Evolutionary conservation across 2,888 invertebrate genomes (phyloP), one percentile per base, ranked within the genome.

Genomic region (Allolobophora icterica): DNA sequence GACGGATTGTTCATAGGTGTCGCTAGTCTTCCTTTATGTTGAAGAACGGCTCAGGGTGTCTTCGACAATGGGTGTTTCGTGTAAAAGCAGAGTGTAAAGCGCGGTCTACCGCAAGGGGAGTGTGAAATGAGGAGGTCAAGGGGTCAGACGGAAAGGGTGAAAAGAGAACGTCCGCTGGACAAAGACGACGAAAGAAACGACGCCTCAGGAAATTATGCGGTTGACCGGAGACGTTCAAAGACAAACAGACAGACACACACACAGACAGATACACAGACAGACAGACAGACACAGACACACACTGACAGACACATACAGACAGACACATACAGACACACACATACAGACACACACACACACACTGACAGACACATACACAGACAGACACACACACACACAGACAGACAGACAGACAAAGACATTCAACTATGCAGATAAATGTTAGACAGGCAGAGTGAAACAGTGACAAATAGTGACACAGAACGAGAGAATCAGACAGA

Each of bases 121-220:
- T 30, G 8, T 30, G 71, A n/a, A 30, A n/a, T 30, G 11, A 71
- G 17, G 11, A 71, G 71, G 71, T 71, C 71, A 71, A n/a, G 24
- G 52, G 71, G 30, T 71, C 71, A 71, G 71, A 71, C 11, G 71
- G 71, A 71, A 71, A 13, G n/a, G 71, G n/a, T 71, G 71, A 71
- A 11, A 71, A 71, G 71, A n/a, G 71, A 71, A 71, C 71, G n/a
- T 71, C n/a, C n/a, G 71, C n/a, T 71, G 71, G 71, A 71, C n/a
- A 71, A 71, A 71, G 71, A 71, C 71, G 52, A 42, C 15, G 52
- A 52, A 52, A 52, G 24, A 8, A 1, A 24, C 52, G 24, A 52
- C 30, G n/a, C 15, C n/a, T 5, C 15, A n/a, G 71, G 71, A 71
- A 71, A 71, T n/a, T 71, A n/a, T 71, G 71, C 71, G 71, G 71